phyloP scores from a whole-genome alignment of 2,888 invertebrate genomes.

The Gnatocerus cornutus region DNA sequence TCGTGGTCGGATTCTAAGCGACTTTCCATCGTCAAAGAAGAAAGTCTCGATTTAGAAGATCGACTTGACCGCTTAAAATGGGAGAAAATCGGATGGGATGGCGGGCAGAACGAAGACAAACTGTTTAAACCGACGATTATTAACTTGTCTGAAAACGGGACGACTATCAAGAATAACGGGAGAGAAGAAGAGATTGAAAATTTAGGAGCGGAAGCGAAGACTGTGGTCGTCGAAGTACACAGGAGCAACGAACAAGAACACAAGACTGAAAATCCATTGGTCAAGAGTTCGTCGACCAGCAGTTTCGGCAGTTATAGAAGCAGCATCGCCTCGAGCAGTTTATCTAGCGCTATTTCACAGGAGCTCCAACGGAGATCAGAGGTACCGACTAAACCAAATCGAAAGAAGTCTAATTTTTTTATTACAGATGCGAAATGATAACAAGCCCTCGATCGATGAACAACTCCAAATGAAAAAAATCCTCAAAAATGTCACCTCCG shows the following conservation, averaged over 20 bases:
- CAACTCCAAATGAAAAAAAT: slow-evolving; percentile 69
- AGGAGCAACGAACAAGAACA: slow-evolving; percentile 69
- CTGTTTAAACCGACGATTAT: slow-evolving; percentile 82
- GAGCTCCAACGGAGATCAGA: slow-evolving; percentile 81
- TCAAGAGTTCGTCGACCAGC: slow-evolving; percentile 68
- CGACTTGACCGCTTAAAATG: slow-evolving; percentile 68
- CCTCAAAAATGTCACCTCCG: slow-evolving; percentile 73
- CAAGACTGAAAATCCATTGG: slow-evolving; percentile 60
- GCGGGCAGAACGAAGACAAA: slow-evolving; percentile 75
- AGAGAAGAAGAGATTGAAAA: slow-evolving; percentile 60
- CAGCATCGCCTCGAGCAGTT: slow-evolving; percentile 71
- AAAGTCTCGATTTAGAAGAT: slow-evolving; percentile 77
- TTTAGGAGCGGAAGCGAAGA: slow-evolving; percentile 74
- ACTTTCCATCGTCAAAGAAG: slow-evolving; percentile 84
- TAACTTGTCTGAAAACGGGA: slow-evolving; percentile 81
- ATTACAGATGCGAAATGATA: slow-evolving; percentile 60
- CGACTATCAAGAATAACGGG: slow-evolving; percentile 78
- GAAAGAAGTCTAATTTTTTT: slow-evolving; percentile 33
- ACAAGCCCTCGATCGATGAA: slow-evolving; percentile 67
- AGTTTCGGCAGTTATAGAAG: slow-evolving; percentile 67
- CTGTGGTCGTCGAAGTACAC: slow-evolving; percentile 86
- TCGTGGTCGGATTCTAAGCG: slow-evolving; percentile 80
- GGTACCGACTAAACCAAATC: slow-evolving; percentile 67
- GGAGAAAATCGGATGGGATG: slow-evolving; percentile 74
- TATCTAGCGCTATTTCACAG: slow-evolving; percentile 81